Evolutionary conservation across 2,797 vertebrate species (phyloP), one percentile per base, ranked within the genome.

Genomic region (Basileuterus tristriatus): DNA sequence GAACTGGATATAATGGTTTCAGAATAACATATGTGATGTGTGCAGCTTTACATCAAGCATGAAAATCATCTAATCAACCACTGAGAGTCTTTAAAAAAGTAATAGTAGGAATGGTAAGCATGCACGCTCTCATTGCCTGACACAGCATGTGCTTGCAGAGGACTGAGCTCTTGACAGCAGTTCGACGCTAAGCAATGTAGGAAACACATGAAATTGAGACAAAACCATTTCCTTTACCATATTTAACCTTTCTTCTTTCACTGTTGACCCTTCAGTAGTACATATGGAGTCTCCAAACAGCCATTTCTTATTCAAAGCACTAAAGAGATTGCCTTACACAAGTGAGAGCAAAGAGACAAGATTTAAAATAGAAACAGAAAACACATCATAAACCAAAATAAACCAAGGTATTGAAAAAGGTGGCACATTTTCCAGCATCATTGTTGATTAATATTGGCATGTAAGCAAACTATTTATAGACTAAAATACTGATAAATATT

Each of bases 101-200:
- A 72, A 30, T 0, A 30, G 44, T 26, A 83, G 55, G 36, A 72
- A 75, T 11, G 10, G 23, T 50, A 62, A 83, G 43, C 3, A 2
- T 13, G 21, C 22, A 32, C 0, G 0, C 37, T 34, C n/a, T 69
- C 36, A 21, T 17, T 0, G 2, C 39, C 64, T 91, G 68, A 55
- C 50, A 78, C 24, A 53, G 34, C 5, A 4, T 3, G 24, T 37
- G 47, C 26, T 39, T 68, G 80, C 11, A 60, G 27, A 84, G 34
- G 30, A 63, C 44, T 65, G 23, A 91, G 69, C 41, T 60, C 79
- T 36, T 78, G 46, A 83, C 50, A 88, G 43, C 37, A 69, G 49
- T 19, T 93, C 4, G 1, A 41, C 55, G 62, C 49, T 60, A 36
- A 72, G 63, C 69, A 76, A 30, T 1, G 8, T 7, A 76, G 59